phyloP scores from a whole-genome alignment of 1,140 invertebrate species.

The Hycleus phaleratus region DNA sequence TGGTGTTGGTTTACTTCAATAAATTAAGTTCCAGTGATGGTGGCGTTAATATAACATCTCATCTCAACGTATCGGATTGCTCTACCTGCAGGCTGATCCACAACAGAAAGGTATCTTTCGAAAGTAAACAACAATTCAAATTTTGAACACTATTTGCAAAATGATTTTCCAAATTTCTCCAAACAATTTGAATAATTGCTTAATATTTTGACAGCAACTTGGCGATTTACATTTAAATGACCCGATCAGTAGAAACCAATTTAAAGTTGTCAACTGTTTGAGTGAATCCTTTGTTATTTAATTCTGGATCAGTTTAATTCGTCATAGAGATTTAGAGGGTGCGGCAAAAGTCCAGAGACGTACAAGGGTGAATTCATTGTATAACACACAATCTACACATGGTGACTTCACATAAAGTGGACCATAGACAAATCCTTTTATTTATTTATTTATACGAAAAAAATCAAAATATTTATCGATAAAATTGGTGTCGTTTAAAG shows the following conservation, averaged over 20 bases:
- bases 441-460: too few relatives aligned
- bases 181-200: constrained; percentile 35
- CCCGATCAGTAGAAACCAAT: constrained; percentile 38
- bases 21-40: constrained; percentile 9
- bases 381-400: constrained; percentile 20
- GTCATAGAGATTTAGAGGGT: constrained; percentile 5
- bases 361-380: constrained; percentile 9
- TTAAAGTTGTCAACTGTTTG: constrained; percentile 42
- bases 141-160: too few relatives aligned
- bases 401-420: constrained; percentile 31
- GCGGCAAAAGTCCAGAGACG: constrained; percentile 3
- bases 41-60: constrained; percentile 3
- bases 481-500: too few relatives aligned
- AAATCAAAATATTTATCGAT: too few relatives aligned
- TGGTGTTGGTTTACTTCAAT: constrained; percentile 6
- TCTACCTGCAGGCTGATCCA: constrained; percentile 1
- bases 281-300: constrained; percentile 40
- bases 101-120: too few relatives aligned
- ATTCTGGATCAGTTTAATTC: constrained; percentile 39
- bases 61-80: constrained; percentile 4
- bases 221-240: constrained; percentile 41
- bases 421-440: neutral
- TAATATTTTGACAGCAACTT: constrained; percentile 41
- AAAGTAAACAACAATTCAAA: too few relatives aligned
- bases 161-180: too few relatives aligned